These are phyloP conservation scores for Habropoda laboriosa DNA, from an alignment of 1,140 invertebrate genomes.

Conservation along the genomic window DNA sequence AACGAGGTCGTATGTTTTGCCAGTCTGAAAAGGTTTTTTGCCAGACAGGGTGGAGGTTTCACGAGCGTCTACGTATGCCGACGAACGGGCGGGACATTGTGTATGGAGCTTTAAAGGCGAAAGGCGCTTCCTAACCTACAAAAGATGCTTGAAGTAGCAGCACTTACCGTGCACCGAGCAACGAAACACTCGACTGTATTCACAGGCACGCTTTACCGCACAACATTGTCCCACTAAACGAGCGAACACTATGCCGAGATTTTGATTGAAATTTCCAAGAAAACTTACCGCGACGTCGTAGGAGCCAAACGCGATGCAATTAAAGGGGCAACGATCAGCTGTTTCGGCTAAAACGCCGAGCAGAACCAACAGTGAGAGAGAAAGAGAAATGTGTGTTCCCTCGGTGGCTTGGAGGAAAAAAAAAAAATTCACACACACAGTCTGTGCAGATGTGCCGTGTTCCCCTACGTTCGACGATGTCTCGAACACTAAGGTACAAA, in stretches of 20 bases:
- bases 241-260: background rate
- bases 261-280: background rate
- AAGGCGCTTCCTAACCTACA: slow-evolving; percentile 61
- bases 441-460: slow-evolving; percentile 28
- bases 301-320: slow-evolving; percentile 47
- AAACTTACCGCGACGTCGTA: slow-evolving; percentile 42
- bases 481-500: slow-evolving; percentile 10
- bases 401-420: slow-evolving; percentile 1
- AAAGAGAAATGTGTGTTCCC: slow-evolving; percentile 16
- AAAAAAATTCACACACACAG: slow-evolving; percentile 30
- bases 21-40: background rate
- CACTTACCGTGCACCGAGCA: slow-evolving; percentile 34
- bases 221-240: slow-evolving; percentile 18
- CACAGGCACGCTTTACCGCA: slow-evolving; percentile 26
- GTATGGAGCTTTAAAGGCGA: slow-evolving; percentile 31
- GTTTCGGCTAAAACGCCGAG: slow-evolving; percentile 44
- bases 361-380: slow-evolving; percentile 4
- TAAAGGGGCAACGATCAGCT: slow-evolving; percentile 66
- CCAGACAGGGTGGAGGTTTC: background rate
- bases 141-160: slow-evolving; percentile 40
- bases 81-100: background rate
- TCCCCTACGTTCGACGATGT: background rate
- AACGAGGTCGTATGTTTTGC: background rate
- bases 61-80: slow-evolving; percentile 2
- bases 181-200: slow-evolving; percentile 27